Evolutionary conservation across 2,113 vertebrate species (phyloP).

Genomic region (Trachemys scripta): DNA sequence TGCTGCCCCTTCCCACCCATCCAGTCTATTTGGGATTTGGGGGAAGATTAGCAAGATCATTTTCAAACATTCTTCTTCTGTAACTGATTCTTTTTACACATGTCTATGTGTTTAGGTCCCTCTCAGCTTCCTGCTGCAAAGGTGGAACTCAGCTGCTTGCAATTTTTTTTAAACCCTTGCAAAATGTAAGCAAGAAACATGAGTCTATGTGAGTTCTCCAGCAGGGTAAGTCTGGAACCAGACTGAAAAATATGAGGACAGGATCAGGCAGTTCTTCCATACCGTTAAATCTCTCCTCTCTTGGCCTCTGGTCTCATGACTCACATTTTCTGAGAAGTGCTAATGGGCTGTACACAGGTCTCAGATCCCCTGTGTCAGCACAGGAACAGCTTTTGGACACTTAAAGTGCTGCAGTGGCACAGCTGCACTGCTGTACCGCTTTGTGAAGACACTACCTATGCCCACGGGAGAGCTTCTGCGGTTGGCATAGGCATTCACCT

Average conservation of each 20-base stretch:
- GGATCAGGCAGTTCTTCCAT: slow-evolving; percentile 32
- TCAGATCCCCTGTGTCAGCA: not conserved
- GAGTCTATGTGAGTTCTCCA: not conserved
- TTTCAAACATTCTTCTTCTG: not conserved
- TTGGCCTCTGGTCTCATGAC: not conserved
- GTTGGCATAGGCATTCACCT: not conserved
- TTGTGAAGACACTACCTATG: not conserved
- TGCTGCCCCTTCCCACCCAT: not conserved
- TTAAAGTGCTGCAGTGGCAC: not conserved
- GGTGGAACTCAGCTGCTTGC: not conserved
- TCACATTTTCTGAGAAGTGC: slow-evolving; percentile 51
- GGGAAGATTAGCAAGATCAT: not conserved
- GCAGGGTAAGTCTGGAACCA: not conserved
- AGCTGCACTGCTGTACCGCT: no score
- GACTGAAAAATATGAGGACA: not conserved
- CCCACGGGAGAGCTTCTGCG: not conserved
- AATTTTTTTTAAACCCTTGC: not conserved
- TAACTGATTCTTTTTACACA: not conserved
- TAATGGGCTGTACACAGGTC: not conserved
- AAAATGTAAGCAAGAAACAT: not conserved
- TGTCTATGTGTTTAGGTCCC: not conserved
- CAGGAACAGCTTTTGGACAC: not conserved
- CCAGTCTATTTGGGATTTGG: not conserved
- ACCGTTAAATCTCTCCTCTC: slow-evolving; percentile 12
- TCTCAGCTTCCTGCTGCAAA: not conserved